Conservation (phyloP, 2,113 vertebrate genomes). For the Toxotes jaculatrix region DNA sequence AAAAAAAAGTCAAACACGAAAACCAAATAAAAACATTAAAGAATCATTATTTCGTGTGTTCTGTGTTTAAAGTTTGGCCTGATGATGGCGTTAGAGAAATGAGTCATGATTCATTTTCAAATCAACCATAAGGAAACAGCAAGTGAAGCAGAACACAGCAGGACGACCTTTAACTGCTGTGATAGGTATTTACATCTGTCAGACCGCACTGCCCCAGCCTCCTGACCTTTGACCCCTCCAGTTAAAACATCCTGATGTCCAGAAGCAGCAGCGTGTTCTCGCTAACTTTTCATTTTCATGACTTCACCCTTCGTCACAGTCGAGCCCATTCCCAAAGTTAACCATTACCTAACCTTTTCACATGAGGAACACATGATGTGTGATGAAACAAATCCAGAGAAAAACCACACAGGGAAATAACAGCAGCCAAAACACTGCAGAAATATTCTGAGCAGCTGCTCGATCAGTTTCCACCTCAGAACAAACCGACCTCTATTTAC, state of each 20-base stretch:
- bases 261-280: too few relatives aligned
- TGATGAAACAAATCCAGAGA: constrained; percentile 22
- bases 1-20: too few relatives aligned
- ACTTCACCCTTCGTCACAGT: background rate
- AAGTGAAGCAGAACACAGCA: too few relatives aligned
- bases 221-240: constrained; percentile 14
- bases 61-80: background rate
- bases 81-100: background rate
- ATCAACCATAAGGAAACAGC: too few relatives aligned
- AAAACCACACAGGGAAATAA: constrained; percentile 13
- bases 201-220: background rate
- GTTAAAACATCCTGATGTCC: background rate
- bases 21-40: too few relatives aligned
- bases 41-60: too few relatives aligned
- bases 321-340: background rate
- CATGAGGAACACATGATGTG: constrained; percentile 9
- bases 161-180: too few relatives aligned
- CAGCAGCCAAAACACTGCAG: background rate
- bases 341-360: constrained; percentile 14
- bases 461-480: too few relatives aligned
- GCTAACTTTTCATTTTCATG: background rate
- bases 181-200: too few relatives aligned
- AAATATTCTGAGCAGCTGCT: background rate
- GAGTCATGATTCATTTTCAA: too few relatives aligned
- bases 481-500: too few relatives aligned